Base-by-base conservation (phyloP, 2,113 vertebrate genomes). In the Campylorhamphus procurvoides region DNA sequence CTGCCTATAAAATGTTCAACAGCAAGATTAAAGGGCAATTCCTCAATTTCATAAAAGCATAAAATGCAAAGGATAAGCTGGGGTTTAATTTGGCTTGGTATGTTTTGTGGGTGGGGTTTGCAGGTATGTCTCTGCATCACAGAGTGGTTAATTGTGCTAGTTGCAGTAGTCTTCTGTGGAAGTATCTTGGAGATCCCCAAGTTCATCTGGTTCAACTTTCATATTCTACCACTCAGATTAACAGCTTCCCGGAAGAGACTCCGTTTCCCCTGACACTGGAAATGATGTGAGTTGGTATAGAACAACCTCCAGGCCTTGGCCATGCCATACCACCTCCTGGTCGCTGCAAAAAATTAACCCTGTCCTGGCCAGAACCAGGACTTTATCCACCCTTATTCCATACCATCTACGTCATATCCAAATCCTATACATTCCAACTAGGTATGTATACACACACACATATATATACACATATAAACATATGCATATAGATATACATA, bases 51-150 rank as follows among this genome's bases (percentile, higher is more conserved):
- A 62, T 22, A 58, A 78, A 79, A 66, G 27, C 37, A 24, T 18
- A 15, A 80, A 75, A 67, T 50, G 8, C 4, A 29, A 69, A 81
- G 11, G 16, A 44, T 18, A 59, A 52, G 1, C 4, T 44, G 14
- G 15, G 10, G 3, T n/a, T 85, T 53, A 10, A n/a, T 39, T 69
- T 1, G 1, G 47, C 25, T 83, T 39, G 3, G 0, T 31, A 19
- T 17, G 14, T 58, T 92, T 63, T 37, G 19, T 49, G 12, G 23
- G 6, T n/a, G 10, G 6, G 4, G 2, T n/a, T 69, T 81, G 50
- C n/a, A 39, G 37, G 15, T 39, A 46, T 37, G 46, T 22, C 35
- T 35, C 31, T 73, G 31, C 35, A 67, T 22, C 31, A 25, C 7
- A 39, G 44, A 10, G 5, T 20, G 6, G 7, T 44, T 72, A 42